These are phyloP conservation scores for Amazona guildingii DNA, from an alignment of 2,113 vertebrate genomes.

Conservation along the genomic window DNA sequence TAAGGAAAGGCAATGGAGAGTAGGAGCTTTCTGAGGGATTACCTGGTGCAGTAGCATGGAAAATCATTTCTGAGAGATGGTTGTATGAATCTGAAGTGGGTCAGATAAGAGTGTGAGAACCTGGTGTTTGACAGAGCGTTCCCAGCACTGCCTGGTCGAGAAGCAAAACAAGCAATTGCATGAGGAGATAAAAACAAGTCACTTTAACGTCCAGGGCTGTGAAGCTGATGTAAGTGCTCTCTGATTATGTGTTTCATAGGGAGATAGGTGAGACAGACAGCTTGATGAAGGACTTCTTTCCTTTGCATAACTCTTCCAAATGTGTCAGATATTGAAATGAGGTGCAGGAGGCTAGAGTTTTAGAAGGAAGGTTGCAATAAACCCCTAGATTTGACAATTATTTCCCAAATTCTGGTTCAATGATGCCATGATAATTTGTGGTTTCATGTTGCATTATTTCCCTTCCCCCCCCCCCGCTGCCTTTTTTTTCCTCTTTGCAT, in stretches of 20 bases:
- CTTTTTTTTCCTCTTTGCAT: neutral
- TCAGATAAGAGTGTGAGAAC: neutral
- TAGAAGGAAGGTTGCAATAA: neutral
- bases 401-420: neutral
- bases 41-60: neutral
- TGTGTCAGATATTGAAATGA: rapidly evolving
- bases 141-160: neutral
- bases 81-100: neutral
- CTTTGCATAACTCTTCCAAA: neutral
- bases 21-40: neutral
- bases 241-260: rapidly evolving
- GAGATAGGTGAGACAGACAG: neutral
- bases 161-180: neutral
- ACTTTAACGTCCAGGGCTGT: neutral
- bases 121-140: rapidly evolving
- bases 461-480: rapidly evolving
- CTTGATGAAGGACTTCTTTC: neutral
- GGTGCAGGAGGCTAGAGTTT: neutral
- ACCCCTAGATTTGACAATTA: neutral
- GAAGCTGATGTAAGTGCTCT: neutral
- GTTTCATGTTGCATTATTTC: neutral
- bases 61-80: neutral
- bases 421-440: neutral
- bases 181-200: neutral
- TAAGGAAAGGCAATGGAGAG: neutral